phyloP scores from a whole-genome alignment of 2,797 vertebrate genomes.

The Alectoris magna region DNA sequence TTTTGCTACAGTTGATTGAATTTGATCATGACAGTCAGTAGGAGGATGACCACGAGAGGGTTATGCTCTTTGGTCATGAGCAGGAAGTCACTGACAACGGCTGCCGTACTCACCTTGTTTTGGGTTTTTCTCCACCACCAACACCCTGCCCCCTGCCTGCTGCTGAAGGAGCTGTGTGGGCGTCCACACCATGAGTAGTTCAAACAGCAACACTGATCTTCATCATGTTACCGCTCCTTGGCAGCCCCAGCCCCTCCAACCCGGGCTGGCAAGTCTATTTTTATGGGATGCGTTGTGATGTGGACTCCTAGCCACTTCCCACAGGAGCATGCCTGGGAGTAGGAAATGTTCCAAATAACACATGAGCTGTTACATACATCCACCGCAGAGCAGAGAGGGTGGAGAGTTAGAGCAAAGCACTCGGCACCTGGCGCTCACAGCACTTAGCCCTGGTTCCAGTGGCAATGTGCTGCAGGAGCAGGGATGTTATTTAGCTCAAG shows the following conservation, averaged over 20 bases:
- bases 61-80: background rate
- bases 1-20: background rate
- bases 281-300: conserved; percentile 6
- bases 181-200: background rate
- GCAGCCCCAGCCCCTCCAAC: background rate
- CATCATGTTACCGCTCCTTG: background rate
- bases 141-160: background rate
- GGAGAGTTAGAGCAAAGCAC: conserved; percentile 15
- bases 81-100: background rate
- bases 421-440: background rate
- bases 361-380: background rate
- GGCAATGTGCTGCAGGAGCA: background rate
- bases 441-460: background rate
- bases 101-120: background rate
- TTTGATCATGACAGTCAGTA: background rate
- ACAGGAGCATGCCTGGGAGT: conserved; percentile 26
- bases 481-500: background rate
- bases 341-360: conserved; percentile 36
- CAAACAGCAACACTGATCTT: background rate
- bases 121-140: background rate
- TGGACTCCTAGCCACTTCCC: background rate
- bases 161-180: background rate
- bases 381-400: background rate
- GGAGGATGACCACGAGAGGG: background rate
- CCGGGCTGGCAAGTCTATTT: background rate